Evolutionary conservation across 2,113 vertebrate species (phyloP).

Genomic region (Procavia capensis): DNA sequence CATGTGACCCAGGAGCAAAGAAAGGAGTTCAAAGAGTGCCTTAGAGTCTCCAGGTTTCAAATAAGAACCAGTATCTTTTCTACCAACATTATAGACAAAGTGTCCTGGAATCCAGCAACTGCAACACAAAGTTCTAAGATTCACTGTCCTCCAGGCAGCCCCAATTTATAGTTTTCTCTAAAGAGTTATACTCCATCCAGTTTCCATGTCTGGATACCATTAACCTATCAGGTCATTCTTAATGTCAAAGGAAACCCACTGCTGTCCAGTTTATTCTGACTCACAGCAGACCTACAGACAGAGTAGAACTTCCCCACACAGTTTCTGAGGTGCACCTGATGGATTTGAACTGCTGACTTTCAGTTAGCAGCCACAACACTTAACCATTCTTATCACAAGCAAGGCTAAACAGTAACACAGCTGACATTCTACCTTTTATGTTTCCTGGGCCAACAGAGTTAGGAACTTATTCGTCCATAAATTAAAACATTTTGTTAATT

Average conservation of each 20-base stretch:
- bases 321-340: too few species aligned
- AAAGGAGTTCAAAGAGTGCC: too few species aligned
- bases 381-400: too few species aligned
- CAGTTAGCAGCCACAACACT: too few species aligned
- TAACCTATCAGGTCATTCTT: background rate
- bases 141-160: background rate
- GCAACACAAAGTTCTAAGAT: background rate
- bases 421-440: background rate
- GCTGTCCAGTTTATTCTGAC: too few species aligned
- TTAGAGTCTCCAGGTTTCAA: background rate
- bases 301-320: too few species aligned
- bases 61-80: background rate
- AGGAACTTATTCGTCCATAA: background rate
- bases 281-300: too few species aligned
- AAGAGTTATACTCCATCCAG: too few species aligned
- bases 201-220: background rate
- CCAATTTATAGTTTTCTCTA: background rate
- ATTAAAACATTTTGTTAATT: background rate
- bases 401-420: background rate
- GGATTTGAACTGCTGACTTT: too few species aligned
- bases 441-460: background rate
- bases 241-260: too few species aligned
- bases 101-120: background rate
- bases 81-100: background rate
- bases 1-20: background rate